A percentile compares a stretch with the other conserved stretches of the same genome.
Evolutionary conservation across 1,140 invertebrate species (phyloP).

Genomic region (Prorops nasuta): DNA sequence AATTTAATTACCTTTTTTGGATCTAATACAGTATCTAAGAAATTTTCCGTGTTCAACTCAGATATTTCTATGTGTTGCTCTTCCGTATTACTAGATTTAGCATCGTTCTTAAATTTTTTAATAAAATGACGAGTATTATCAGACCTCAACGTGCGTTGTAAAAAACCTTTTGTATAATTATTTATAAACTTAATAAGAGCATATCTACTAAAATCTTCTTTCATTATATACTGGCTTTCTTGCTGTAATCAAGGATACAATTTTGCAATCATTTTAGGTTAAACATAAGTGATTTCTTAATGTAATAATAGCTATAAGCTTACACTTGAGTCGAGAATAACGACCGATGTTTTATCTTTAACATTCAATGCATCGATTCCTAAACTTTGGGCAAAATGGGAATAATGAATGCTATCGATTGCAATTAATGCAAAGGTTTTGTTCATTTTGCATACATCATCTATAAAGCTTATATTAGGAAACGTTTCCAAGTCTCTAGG

Average conservation of each 20-base stretch:
- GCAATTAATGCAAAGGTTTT: constrained; percentile 67
- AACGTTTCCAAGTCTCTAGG: constrained; percentile 20
- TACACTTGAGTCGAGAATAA: constrained; percentile 74
- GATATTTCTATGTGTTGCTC: constrained; percentile 51
- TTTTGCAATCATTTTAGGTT: constrained; percentile 6
- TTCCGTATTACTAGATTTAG: constrained; percentile 26
- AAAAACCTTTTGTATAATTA: constrained; percentile 62
- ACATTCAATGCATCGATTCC: constrained; percentile 65
- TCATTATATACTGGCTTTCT: constrained; percentile 68
- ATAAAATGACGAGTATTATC: constrained; percentile 31
- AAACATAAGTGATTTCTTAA: constrained; percentile 2
- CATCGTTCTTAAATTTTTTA: constrained; percentile 29
- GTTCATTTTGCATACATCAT: constrained; percentile 63
- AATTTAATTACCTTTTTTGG: constrained; percentile 31
- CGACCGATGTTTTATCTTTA: constrained; percentile 65
- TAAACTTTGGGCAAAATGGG: constrained; percentile 71
- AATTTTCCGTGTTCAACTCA: constrained; percentile 61
- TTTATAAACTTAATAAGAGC: constrained; percentile 65
- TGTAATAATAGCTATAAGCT: constrained; percentile 30
- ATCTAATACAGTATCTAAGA: constrained; percentile 54
- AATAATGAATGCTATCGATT: constrained; percentile 69
- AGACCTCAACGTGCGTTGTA: constrained; percentile 58
- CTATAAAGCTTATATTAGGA: constrained; percentile 32
- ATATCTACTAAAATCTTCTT: constrained; percentile 59
- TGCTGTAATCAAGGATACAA: constrained; percentile 56